These are phyloP conservation scores for Grallaria varia DNA, from an alignment of 2,113 vertebrate genomes.

Conservation along the genomic window DNA sequence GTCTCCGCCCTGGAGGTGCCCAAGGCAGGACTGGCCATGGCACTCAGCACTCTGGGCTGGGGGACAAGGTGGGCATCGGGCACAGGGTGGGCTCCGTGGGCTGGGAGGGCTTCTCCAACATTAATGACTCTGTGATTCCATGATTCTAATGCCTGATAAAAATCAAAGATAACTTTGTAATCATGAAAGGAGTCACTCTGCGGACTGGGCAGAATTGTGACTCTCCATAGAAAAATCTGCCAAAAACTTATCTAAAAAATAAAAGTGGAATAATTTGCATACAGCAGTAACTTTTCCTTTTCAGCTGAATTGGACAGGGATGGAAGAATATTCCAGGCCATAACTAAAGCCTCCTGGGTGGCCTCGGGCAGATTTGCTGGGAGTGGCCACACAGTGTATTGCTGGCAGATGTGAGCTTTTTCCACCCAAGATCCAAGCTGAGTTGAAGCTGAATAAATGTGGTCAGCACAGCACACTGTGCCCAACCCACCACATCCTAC, in stretches of 20 bases:
- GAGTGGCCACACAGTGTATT: neutral
- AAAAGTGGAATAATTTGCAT: neutral
- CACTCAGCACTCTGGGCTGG: neutral
- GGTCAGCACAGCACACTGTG: neutral
- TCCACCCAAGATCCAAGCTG: neutral
- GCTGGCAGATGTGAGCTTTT: slow-evolving; percentile 10
- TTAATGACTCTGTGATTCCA: neutral
- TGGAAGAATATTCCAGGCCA: neutral
- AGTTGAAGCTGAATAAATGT: neutral
- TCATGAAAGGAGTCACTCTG: neutral
- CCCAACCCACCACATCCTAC: neutral
- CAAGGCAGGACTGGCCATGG: neutral
- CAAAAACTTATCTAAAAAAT: neutral
- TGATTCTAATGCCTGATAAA: neutral
- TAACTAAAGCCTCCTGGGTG: neutral
- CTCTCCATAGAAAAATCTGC: neutral
- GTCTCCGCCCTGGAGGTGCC: neutral
- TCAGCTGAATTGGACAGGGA: neutral
- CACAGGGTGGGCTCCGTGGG: accelerated
- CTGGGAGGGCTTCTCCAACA: neutral
- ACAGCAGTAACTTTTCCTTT: neutral
- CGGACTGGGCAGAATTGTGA: neutral
- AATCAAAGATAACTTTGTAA: neutral
- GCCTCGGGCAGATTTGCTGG: neutral
- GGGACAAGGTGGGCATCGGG: accelerated